phyloP scores from a whole-genome alignment of 2,888 invertebrate species.

The Dyspetes luteomarginatus region DNA sequence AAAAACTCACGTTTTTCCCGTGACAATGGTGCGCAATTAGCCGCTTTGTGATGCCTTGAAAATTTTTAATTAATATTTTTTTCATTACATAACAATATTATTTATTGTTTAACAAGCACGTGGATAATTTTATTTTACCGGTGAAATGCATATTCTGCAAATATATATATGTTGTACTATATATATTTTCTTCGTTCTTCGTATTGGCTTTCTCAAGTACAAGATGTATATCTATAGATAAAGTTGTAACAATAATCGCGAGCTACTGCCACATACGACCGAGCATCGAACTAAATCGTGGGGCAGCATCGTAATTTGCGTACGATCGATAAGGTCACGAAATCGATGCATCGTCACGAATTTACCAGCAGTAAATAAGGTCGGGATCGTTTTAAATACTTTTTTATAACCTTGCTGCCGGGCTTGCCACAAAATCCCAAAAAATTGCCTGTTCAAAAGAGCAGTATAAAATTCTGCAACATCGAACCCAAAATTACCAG shows the following conservation, averaged over 20 bases:
- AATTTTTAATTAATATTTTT: slow-evolving; percentile 45
- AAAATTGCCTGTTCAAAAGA: not conserved
- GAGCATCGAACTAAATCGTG: not conserved
- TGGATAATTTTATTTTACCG: slow-evolving; percentile 57
- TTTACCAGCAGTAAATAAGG: too few species aligned
- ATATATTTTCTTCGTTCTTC: too few species aligned
- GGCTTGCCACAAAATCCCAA: not conserved
- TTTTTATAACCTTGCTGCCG: not conserved
- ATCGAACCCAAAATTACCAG: too few species aligned
- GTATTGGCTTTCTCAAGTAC: too few species aligned
- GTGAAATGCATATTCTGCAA: slow-evolving; percentile 51
- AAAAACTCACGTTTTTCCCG: slow-evolving; percentile 48
- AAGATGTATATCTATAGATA: not conserved
- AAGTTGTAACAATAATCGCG: not conserved
- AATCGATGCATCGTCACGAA: too few species aligned
- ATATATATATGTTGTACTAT: not conserved
- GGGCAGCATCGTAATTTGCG: too few species aligned
- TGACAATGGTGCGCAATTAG: slow-evolving; percentile 41
- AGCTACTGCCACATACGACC: not conserved
- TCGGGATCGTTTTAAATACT: too few species aligned
- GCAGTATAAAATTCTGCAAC: not conserved
- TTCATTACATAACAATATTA: slow-evolving; percentile 43
- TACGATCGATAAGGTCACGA: too few species aligned
- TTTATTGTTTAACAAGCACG: slow-evolving; percentile 48
- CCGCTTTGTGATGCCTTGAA: slow-evolving; percentile 38